Evolutionary conservation across 2,113 vertebrate genomes (phyloP).

Genomic region (Furnarius figulus): DNA sequence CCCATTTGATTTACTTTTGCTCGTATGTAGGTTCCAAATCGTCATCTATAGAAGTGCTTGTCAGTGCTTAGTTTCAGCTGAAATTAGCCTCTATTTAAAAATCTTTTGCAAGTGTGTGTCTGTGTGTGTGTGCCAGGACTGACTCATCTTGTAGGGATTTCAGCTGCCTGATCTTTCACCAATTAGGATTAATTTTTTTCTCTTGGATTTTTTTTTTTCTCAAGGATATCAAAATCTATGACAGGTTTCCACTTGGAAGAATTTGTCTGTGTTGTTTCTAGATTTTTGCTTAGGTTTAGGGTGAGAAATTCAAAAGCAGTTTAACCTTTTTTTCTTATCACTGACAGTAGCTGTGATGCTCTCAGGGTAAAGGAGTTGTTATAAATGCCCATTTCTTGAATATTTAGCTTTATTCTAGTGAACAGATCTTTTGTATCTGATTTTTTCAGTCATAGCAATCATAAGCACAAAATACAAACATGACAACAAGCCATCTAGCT

Average conservation of each 20-base stretch:
- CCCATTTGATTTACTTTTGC: neutral
- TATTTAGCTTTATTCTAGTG: neutral
- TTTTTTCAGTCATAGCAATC: neutral
- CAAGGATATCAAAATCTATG: neutral
- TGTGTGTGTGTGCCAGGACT: neutral
- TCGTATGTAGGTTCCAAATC: neutral
- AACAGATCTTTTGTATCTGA: neutral
- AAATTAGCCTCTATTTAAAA: slow-evolving; percentile 9
- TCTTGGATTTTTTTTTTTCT: neutral
- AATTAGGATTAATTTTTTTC: neutral
- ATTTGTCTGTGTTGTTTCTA: neutral
- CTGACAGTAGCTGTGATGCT: neutral
- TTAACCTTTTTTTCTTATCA: neutral
- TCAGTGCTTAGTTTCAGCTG: neutral
- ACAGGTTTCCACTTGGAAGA: neutral
- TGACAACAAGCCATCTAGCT: neutral
- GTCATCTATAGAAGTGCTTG: neutral
- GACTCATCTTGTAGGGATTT: neutral
- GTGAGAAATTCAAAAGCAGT: neutral
- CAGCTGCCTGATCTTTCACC: neutral
- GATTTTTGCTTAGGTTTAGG: neutral
- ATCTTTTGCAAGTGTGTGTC: neutral
- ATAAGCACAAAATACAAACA: neutral
- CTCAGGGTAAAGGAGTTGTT: neutral
- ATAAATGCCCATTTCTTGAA: neutral